A percentile compares a stretch with the other conserved stretches of the same genome.
These are phyloP conservation scores for Listrodromus nycthemerus DNA, from an alignment of 2,888 invertebrate species.

Conservation along the genomic window DNA sequence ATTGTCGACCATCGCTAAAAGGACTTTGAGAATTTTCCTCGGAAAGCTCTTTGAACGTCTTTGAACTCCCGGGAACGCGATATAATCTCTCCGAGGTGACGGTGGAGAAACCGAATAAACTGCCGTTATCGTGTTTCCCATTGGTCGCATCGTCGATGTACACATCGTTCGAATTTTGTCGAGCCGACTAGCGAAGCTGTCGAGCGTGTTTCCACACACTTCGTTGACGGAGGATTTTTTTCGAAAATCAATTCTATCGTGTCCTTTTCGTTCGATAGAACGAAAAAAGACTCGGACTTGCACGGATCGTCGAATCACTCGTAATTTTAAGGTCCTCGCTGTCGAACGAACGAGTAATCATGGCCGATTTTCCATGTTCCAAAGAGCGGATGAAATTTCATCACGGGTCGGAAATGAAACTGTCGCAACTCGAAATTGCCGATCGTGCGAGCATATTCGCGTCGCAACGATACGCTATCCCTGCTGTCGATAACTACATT, in stretches of 20 bases:
- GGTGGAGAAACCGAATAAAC: constrained; percentile 23
- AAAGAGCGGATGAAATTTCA: neutral
- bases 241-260: no score
- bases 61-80: constrained; percentile 41
- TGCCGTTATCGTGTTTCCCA: neutral
- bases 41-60: neutral
- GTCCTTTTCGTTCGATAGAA: no score
- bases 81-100: constrained; percentile 32
- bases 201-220: no score
- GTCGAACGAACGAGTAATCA: neutral
- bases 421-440: no score
- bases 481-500: neutral
- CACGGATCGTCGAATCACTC: no score
- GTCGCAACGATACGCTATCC: no score
- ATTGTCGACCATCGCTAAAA: constrained; percentile 16
- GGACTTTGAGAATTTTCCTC: constrained; percentile 3
- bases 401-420: no score
- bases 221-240: no score
- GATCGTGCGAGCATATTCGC: no score
- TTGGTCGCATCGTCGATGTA: neutral
- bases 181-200: no score
- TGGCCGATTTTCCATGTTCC: neutral
- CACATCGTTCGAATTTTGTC: no score
- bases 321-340: neutral
- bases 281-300: no score